These are phyloP conservation scores for Conger conger DNA, from an alignment of 2,113 vertebrate genomes.

Conservation along the genomic window DNA sequence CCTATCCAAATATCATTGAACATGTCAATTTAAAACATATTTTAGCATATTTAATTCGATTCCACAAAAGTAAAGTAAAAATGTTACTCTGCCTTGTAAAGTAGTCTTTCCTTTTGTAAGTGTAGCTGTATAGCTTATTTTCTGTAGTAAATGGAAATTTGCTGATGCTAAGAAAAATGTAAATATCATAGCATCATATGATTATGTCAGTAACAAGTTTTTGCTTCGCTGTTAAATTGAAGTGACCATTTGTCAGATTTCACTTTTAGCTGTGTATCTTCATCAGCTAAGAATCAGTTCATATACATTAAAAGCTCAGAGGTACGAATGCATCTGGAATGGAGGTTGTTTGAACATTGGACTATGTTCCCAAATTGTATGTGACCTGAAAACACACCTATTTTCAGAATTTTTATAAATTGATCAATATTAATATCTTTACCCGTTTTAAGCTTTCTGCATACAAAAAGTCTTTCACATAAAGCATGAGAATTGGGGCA, in stretches of 20 bases:
- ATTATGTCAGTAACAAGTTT: too few species aligned
- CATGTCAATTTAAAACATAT: constrained; percentile 12
- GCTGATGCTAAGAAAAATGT: too few species aligned
- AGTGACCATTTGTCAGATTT: neutral
- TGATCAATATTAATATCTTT: neutral
- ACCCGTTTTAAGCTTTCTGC: neutral
- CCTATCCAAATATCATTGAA: constrained; percentile 2
- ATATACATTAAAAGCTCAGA: neutral
- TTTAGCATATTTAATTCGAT: neutral
- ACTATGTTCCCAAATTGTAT: too few species aligned
- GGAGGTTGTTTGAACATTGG: too few species aligned
- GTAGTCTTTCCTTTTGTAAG: neutral
- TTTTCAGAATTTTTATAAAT: too few species aligned
- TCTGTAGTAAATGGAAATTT: too few species aligned
- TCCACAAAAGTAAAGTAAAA: neutral
- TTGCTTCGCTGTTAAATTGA: neutral
- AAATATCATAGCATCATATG: too few species aligned
- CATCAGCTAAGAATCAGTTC: neutral
- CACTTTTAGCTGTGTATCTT: neutral
- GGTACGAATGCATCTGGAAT: neutral
- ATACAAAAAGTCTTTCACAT: neutral
- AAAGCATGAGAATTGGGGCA: neutral
- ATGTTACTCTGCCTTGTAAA: neutral
- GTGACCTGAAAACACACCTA: too few species aligned
- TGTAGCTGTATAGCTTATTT: neutral